Evolutionary conservation across 2,888 invertebrate species (phyloP).

Genomic region (Netelia melanura): DNA sequence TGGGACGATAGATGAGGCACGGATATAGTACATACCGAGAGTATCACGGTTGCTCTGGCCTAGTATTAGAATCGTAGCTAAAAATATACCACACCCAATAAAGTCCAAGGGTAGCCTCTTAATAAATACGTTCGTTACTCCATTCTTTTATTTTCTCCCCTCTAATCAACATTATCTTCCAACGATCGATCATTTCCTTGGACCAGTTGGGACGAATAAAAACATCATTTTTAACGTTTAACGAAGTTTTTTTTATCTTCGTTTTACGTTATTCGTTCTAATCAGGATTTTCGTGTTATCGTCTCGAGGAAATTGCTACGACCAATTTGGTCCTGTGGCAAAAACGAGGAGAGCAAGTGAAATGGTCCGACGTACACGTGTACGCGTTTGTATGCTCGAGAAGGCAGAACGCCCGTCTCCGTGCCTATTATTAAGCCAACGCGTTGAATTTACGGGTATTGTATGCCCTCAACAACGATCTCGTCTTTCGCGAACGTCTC

Average conservation of each 20-base stretch:
- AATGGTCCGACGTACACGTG: constrained; percentile 31
- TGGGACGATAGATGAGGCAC: constrained; percentile 58
- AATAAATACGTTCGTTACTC: constrained; percentile 58
- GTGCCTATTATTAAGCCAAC: constrained; percentile 56
- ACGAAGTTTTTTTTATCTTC: not conserved
- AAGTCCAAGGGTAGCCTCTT: constrained; percentile 66
- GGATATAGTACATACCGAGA: constrained; percentile 47
- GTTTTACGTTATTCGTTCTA: not conserved
- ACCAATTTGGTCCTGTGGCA: constrained; percentile 27
- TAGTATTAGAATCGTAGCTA: constrained; percentile 66
- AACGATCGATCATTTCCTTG: not conserved
- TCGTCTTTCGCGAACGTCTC: not conserved
- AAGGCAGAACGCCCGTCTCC: constrained; percentile 5
- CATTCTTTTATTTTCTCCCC: constrained; percentile 13
- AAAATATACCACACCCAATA: constrained; percentile 67
- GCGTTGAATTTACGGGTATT: constrained; percentile 47
- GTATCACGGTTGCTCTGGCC: constrained; percentile 49
- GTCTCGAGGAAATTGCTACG: not conserved
- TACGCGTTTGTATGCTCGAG: not conserved
- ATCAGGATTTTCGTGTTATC: not conserved
- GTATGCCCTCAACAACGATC: constrained; percentile 19
- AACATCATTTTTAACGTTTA: not conserved
- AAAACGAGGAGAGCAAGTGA: constrained; percentile 41
- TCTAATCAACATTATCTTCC: not conserved
- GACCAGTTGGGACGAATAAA: too few relatives aligned